Conservation (phyloP, 1,140 invertebrate genomes). For the Drosophila novamexicana region DNA sequence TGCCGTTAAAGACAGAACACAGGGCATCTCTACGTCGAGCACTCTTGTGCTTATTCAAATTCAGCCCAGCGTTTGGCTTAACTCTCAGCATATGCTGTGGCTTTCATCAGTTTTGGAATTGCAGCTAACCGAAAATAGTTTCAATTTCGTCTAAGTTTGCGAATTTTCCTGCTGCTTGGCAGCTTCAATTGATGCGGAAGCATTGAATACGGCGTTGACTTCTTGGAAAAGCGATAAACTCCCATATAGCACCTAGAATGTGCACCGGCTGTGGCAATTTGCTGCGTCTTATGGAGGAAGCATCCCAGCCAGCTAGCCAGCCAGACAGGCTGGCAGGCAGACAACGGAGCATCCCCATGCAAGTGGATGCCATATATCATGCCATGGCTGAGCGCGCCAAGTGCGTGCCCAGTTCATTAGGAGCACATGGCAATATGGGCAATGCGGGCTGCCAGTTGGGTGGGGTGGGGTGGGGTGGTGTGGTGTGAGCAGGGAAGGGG, state of each 20-base stretch:
- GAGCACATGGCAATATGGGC: conserved; percentile 34
- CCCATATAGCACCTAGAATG: conserved; percentile 39
- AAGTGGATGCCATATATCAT: conserved; percentile 73
- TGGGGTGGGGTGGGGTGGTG: not conserved
- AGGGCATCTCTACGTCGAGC: too few species aligned
- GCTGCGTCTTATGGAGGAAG: conserved; percentile 13
- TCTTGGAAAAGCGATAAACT: conserved; percentile 77
- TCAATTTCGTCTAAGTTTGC: conserved; percentile 8
- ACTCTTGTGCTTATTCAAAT: too few species aligned
- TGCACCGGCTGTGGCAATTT: conserved; percentile 49
- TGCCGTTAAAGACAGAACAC: too few species aligned
- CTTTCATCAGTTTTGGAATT: not conserved
- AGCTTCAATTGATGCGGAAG: conserved; percentile 73
- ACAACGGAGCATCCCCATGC: conserved; percentile 3
- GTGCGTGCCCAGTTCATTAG: conserved; percentile 81
- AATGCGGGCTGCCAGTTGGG: not conserved
- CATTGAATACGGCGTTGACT: conserved; percentile 52
- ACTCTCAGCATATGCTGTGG: not conserved
- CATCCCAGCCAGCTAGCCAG: not conserved
- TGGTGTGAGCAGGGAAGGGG: not conserved
- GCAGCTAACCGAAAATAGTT: conserved; percentile 29
- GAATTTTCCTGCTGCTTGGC: conserved; percentile 15
- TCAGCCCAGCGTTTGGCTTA: too few species aligned
- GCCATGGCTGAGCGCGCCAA: conserved; percentile 77
- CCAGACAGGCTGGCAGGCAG: not conserved